Conservation (phyloP, 2,888 invertebrate genomes). For the Sipha maydis region DNA sequence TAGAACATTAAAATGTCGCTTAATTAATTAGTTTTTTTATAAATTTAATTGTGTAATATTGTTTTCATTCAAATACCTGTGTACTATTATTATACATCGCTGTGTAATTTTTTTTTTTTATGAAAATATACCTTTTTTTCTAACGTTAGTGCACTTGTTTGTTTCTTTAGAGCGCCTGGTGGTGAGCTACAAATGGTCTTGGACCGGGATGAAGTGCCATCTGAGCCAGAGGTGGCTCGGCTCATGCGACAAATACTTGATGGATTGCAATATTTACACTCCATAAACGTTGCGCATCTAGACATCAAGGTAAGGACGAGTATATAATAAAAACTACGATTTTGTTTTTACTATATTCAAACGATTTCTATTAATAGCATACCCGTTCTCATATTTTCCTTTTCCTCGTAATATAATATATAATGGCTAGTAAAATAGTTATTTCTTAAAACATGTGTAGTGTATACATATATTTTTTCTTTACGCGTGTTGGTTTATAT, state of each 20-base stretch:
- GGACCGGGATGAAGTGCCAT: slow-evolving; percentile 84
- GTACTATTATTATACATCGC: too few species aligned
- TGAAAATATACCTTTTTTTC: not conserved
- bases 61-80: too few species aligned
- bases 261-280: slow-evolving; percentile 90
- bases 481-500: not conserved
- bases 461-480: not conserved
- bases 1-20: not conserved
- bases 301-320: slow-evolving; percentile 77
- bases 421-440: slow-evolving; percentile 12
- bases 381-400: not conserved
- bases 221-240: slow-evolving; percentile 84
- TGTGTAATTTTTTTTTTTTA: too few species aligned
- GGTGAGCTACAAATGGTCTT: slow-evolving; percentile 94
- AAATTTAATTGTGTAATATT: too few species aligned
- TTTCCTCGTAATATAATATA: not conserved
- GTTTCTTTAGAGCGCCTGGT: slow-evolving; percentile 79
- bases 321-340: not conserved
- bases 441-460: not conserved
- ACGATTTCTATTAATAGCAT: slow-evolving; percentile 3
- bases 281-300: slow-evolving; percentile 91
- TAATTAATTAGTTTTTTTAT: not conserved
- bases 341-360: not conserved
- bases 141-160: not conserved
- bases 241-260: slow-evolving; percentile 92